A percentile compares a stretch with the other conserved stretches of the same genome.
phyloP scores from a whole-genome alignment of 2,113 vertebrate genomes.

The Ursus arctos region DNA sequence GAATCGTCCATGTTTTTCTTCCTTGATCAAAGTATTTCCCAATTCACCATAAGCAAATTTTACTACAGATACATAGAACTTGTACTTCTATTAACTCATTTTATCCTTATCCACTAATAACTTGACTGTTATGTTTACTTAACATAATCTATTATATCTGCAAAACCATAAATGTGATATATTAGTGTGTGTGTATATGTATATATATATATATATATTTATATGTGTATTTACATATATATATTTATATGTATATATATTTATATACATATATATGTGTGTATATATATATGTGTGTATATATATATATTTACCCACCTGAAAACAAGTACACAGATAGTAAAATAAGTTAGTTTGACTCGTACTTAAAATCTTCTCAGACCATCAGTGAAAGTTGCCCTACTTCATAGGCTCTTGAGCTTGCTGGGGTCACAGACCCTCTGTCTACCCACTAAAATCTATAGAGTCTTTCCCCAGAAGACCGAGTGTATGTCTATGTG shows the following conservation, averaged over 20 bases:
- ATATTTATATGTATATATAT: neutral
- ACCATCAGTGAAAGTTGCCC: neutral
- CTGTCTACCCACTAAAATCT: neutral
- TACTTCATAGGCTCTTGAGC: neutral
- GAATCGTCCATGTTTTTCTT: neutral
- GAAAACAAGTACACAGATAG: neutral
- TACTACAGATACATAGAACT: neutral
- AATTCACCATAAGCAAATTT: neutral
- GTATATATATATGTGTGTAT: neutral
- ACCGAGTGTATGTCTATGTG: neutral
- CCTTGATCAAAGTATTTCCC: neutral
- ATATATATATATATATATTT: too few species aligned
- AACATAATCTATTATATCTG: neutral
- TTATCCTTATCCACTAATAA: neutral
- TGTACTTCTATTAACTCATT: neutral
- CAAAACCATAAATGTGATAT: constrained; percentile 1
- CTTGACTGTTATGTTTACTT: neutral
- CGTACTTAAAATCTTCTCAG: neutral
- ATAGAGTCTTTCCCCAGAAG: neutral
- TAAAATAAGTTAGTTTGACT: neutral
- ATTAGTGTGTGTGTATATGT: neutral
- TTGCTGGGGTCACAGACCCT: neutral
- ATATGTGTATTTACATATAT: neutral
- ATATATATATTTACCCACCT: neutral
- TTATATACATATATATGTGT: neutral